Percentiles rank a stretch among this genome's conserved stretches.
Evolutionary conservation across 2,113 vertebrate species (phyloP).

Genomic region (Saguinus midas): DNA sequence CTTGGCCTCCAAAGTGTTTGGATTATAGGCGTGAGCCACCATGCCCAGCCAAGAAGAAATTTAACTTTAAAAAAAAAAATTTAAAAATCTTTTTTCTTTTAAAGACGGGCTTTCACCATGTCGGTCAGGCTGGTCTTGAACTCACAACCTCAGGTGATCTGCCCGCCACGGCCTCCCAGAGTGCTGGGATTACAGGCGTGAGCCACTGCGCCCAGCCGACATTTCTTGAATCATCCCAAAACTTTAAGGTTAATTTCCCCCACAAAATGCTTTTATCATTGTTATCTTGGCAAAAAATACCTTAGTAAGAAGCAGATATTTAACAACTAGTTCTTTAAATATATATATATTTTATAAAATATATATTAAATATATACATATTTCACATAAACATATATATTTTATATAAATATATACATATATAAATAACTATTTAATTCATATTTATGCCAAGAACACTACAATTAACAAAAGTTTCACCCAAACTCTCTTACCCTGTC

Average conservation of each 20-base stretch:
- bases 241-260: slow-evolving; percentile 43
- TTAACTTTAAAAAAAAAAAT: too few species aligned
- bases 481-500: not conserved
- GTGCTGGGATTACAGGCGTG: too few species aligned
- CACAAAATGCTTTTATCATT: slow-evolving; percentile 28
- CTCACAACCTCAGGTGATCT: too few species aligned
- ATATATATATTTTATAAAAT: not conserved
- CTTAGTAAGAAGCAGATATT: slow-evolving; percentile 32
- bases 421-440: not conserved
- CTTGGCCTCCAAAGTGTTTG: too few species aligned
- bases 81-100: too few species aligned
- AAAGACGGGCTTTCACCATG: too few species aligned
- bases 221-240: slow-evolving; percentile 37
- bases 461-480: slow-evolving; percentile 25
- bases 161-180: too few species aligned
- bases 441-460: slow-evolving; percentile 54
- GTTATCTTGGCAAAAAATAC: slow-evolving; percentile 29
- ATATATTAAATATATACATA: too few species aligned
- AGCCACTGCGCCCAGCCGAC: not conserved
- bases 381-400: not conserved
- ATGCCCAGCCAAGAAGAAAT: too few species aligned
- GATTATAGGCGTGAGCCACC: too few species aligned
- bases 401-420: not conserved
- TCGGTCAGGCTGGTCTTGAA: too few species aligned
- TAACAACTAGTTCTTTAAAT: slow-evolving; percentile 1